Conservation (phyloP, 2,888 invertebrate species). For the Anthrax anthrax region DNA sequence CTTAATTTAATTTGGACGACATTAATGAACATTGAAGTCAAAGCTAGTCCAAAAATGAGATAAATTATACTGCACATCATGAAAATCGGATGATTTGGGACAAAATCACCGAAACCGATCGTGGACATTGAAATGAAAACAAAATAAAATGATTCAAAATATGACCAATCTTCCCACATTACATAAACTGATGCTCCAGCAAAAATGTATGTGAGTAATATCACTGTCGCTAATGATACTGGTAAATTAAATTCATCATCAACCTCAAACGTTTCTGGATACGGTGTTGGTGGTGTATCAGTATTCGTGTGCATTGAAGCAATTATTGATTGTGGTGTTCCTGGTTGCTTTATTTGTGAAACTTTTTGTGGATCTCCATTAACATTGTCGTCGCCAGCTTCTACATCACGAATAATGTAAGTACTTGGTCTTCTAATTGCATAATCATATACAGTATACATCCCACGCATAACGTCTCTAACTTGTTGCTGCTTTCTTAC, state of each 20-base stretch:
- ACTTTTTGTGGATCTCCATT: constrained; percentile 20
- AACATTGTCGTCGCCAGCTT: constrained; percentile 25
- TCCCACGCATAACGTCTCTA: constrained; percentile 72
- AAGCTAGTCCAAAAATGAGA: constrained; percentile 81
- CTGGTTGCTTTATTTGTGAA: constrained; percentile 15
- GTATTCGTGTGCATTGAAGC: constrained; percentile 24
- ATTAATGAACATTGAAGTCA: constrained; percentile 95
- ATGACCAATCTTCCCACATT: constrained; percentile 71
- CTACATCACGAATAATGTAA: constrained; percentile 37
- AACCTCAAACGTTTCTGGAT: constrained; percentile 58
- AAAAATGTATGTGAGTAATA: constrained; percentile 74
- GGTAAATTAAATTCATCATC: constrained; percentile 93
- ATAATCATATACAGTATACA: constrained; percentile 66
- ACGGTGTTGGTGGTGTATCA: constrained; percentile 61
- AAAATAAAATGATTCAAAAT: constrained; percentile 90
- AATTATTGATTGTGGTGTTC: constrained; percentile 27
- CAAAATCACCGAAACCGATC: constrained; percentile 89
- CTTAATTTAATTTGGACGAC: constrained; percentile 77
- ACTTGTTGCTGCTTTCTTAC: constrained; percentile 62
- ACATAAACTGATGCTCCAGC: constrained; percentile 70
- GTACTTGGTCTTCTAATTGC: constrained; percentile 62
- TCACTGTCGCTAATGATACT: constrained; percentile 70
- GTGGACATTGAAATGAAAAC: constrained; percentile 95
- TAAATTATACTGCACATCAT: constrained; percentile 90
- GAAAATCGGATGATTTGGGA: constrained; percentile 71